Conservation (phyloP, 1,140 invertebrate species). For the Plodia interpunctella region DNA sequence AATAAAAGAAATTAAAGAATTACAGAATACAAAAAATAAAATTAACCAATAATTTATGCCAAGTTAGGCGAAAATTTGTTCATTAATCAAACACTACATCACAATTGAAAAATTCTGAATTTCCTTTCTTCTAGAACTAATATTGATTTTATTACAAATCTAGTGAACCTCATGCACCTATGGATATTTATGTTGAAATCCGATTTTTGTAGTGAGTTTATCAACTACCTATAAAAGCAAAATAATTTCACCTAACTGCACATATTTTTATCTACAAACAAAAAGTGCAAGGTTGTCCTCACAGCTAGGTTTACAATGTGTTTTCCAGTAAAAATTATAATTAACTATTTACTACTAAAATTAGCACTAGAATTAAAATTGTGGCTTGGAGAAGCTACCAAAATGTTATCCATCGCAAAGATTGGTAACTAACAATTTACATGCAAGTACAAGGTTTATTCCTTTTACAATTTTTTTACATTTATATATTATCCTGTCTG, state of each 20-base stretch:
- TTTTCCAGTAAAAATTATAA: constrained; percentile 59
- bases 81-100: not conserved
- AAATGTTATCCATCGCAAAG: constrained; percentile 23
- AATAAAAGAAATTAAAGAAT: not conserved
- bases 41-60: not conserved
- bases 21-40: not conserved
- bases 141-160: constrained; percentile 1
- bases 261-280: constrained; percentile 8
- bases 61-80: not conserved
- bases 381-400: constrained; percentile 30
- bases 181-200: not conserved
- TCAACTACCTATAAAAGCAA: not conserved
- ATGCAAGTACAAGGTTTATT: constrained; percentile 32
- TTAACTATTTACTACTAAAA: constrained; percentile 47
- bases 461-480: constrained; percentile 40
- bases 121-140: not conserved
- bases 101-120: not conserved
- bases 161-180: not conserved
- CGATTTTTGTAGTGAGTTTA: not conserved
- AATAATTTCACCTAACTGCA: constrained; percentile 4
- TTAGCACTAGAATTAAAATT: constrained; percentile 40
- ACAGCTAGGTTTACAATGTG: constrained; percentile 45
- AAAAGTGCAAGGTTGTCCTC: constrained; percentile 41
- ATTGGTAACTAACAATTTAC: constrained; percentile 51
- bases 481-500: constrained; percentile 18